A percentile compares a stretch with the other conserved stretches of the same genome.
Conservation (phyloP, 2,888 invertebrate genomes). For the Caenorhabditis sulstoni region DNA sequence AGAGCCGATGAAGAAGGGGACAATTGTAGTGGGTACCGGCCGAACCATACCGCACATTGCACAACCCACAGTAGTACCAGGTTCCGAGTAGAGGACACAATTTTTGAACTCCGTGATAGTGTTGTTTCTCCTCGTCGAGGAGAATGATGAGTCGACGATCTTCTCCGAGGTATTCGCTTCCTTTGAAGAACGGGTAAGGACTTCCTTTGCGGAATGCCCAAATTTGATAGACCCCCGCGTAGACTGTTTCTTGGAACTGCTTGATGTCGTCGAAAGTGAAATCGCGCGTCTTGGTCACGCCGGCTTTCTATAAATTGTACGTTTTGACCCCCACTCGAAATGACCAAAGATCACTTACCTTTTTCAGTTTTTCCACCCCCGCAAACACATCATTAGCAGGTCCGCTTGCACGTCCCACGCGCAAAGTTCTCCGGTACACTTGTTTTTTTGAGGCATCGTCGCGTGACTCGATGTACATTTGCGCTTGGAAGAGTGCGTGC, state of each 20-base stretch:
- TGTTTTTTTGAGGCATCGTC: neutral
- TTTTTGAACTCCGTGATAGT: conserved; percentile 6
- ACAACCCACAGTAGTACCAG: neutral
- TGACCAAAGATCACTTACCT: neutral
- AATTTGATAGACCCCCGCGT: neutral
- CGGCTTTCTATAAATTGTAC: neutral
- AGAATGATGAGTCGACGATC: neutral
- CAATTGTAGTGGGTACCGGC: neutral
- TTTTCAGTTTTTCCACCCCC: conserved; percentile 3
- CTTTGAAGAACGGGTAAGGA: neutral
- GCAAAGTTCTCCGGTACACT: neutral
- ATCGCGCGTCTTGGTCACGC: neutral
- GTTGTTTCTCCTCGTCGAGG: neutral
- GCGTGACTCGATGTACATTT: conserved; percentile 1
- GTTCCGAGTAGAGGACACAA: neutral
- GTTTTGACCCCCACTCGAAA: neutral
- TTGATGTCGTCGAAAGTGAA: neutral
- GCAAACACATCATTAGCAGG: neutral
- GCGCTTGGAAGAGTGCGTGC: neutral
- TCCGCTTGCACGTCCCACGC: neutral
- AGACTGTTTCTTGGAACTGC: conserved; percentile 2
- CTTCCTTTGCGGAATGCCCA: neutral
- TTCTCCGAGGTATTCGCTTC: neutral
- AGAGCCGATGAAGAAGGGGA: neutral
- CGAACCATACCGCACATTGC: neutral